Evolutionary conservation across 2,888 invertebrate genomes (phyloP).

Genomic region (Germaria angustata): DNA sequence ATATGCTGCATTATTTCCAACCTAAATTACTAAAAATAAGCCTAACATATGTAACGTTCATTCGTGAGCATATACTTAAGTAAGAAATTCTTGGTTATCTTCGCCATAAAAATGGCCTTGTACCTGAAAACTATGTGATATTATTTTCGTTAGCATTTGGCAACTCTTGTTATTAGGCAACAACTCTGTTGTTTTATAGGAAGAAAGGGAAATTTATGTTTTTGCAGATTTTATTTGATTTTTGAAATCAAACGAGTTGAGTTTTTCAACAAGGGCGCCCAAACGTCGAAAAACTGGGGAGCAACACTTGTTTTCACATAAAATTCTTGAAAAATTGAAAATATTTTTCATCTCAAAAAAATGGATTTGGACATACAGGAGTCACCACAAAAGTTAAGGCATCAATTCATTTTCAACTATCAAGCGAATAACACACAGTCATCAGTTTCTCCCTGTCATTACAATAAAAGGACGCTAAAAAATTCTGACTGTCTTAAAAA

Average conservation of each 20-base stretch:
- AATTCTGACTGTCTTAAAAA: constrained; percentile 61
- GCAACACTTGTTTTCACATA: constrained; percentile 1
- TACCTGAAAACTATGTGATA: too few species aligned
- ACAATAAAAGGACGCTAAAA: constrained; percentile 69
- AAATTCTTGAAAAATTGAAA: constrained; percentile 1
- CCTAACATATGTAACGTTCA: too few species aligned
- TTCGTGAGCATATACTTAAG: too few species aligned
- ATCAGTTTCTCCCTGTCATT: constrained; percentile 1
- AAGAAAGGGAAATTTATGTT: constrained; percentile 30
- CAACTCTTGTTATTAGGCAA: not conserved
- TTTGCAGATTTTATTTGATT: constrained; percentile 25
- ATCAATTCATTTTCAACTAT: constrained; percentile 45
- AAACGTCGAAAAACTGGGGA: not conserved
- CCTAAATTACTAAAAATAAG: too few species aligned
- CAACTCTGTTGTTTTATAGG: not conserved
- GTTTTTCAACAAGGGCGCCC: constrained; percentile 31
- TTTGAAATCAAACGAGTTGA: constrained; percentile 51
- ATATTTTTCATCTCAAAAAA: not conserved
- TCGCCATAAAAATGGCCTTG: too few species aligned
- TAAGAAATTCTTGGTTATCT: too few species aligned
- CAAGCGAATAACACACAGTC: constrained; percentile 18
- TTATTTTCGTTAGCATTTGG: too few species aligned
- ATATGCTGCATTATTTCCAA: too few species aligned
- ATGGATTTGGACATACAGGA: constrained; percentile 59
- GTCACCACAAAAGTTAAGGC: constrained; percentile 59